These are phyloP conservation scores for Glyphotaelius pellucidus DNA, from an alignment of 2,888 invertebrate species.

Conservation along the genomic window DNA sequence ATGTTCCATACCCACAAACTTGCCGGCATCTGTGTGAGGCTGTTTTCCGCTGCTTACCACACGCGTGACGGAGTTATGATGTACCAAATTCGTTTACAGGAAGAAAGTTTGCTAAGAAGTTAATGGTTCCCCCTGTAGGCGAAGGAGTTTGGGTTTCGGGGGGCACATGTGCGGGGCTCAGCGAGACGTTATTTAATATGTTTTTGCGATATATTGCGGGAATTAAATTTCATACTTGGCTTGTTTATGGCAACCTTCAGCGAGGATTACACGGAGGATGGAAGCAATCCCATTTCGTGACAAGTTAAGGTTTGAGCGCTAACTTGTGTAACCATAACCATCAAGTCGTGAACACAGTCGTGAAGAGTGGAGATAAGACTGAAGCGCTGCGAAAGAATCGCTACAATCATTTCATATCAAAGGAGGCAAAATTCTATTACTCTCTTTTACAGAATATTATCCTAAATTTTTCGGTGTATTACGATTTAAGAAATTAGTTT, in stretches of 20 bases:
- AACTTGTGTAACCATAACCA: background rate
- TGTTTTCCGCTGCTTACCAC: constrained; percentile 58
- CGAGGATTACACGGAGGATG: constrained; percentile 8
- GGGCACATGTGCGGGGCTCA: constrained; percentile 26
- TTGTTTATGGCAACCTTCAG: constrained; percentile 36
- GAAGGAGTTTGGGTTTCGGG: constrained; percentile 20
- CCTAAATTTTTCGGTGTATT: background rate
- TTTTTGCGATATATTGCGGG: constrained; percentile 42
- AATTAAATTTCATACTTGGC: constrained; percentile 26
- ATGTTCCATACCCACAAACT: background rate
- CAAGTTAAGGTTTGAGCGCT: constrained; percentile 17
- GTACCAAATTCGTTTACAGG: constrained; percentile 64
- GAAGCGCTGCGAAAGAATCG: background rate
- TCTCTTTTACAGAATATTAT: background rate
- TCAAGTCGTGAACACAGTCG: background rate
- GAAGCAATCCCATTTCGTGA: constrained; percentile 28
- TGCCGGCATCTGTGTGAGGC: background rate
- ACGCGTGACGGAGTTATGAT: constrained; percentile 64
- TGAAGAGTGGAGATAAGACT: background rate
- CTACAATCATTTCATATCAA: background rate
- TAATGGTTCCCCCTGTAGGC: constrained; percentile 56
- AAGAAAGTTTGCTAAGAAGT: constrained; percentile 63
- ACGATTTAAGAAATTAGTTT: background rate
- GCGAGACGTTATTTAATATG: constrained; percentile 44
- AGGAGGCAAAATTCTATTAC: background rate